A percentile compares a stretch with the other conserved stretches of the same genome.
Conservation (phyloP, 2,888 invertebrate species). For the Athalia rosae region DNA sequence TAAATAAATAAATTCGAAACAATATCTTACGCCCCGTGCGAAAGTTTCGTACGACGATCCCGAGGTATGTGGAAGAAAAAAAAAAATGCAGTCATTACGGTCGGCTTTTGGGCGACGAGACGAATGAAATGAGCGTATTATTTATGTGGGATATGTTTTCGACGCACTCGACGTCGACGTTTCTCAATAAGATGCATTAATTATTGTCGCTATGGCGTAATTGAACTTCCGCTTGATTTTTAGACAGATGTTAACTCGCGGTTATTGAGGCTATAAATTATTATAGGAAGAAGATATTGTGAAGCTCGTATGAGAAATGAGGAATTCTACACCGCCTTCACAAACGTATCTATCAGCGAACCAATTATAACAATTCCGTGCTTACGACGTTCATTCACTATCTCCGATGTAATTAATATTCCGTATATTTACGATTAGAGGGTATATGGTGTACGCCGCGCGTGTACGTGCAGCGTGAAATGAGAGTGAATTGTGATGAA, state of each 20-base stretch:
- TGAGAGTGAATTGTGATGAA: slow-evolving; percentile 50
- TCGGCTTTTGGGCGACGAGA: no score
- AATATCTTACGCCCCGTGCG: no score
- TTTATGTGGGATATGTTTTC: no score
- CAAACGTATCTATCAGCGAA: slow-evolving; percentile 52
- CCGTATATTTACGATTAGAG: slow-evolving; percentile 47
- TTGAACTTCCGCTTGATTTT: no score
- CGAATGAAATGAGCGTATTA: no score
- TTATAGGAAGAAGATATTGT: background rate
- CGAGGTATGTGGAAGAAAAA: no score
- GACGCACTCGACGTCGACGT: no score
- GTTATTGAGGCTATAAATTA: background rate
- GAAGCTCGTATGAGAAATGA: background rate
- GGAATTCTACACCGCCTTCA: background rate
- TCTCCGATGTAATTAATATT: slow-evolving; percentile 66
- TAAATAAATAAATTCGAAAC: no score
- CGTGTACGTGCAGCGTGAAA: slow-evolving; percentile 45
- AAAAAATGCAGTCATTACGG: no score
- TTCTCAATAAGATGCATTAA: no score
- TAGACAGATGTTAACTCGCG: background rate
- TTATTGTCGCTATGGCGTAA: no score
- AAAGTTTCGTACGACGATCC: no score
- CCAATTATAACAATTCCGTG: slow-evolving; percentile 59
- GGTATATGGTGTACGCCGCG: slow-evolving; percentile 45
- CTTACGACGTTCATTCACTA: slow-evolving; percentile 53